Conservation (phyloP, 2,888 invertebrate genomes). For the Glyphotaelius pellucidus region DNA sequence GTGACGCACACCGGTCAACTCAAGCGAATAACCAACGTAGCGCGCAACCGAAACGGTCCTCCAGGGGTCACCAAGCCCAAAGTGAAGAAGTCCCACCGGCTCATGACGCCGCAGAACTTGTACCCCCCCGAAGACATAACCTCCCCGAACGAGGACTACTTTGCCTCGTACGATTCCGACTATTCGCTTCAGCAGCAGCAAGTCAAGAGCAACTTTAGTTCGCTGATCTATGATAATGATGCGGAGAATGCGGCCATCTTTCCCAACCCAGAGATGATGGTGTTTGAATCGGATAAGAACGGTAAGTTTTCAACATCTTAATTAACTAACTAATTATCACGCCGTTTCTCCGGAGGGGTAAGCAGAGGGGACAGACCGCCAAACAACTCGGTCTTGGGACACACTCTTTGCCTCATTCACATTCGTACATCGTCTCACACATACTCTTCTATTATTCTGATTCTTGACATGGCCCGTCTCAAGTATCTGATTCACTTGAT, state of each 20-base stretch:
- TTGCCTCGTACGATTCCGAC: constrained; percentile 64
- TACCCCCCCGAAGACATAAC: constrained; percentile 63
- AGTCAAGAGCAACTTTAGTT: constrained; percentile 72
- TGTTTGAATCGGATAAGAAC: constrained; percentile 63
- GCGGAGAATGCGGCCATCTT: constrained; percentile 74
- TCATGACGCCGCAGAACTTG: constrained; percentile 54
- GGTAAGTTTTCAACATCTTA: no score
- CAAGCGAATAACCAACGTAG: background rate
- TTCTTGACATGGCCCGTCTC: no score
- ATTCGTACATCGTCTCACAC: no score
- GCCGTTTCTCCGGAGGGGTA: no score
- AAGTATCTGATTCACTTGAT: no score
- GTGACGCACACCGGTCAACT: background rate
- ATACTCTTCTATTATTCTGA: no score
- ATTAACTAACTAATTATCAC: no score
- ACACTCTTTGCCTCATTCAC: no score
- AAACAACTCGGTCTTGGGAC: no score
- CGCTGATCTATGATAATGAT: constrained; percentile 73
- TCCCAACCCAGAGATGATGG: constrained; percentile 74
- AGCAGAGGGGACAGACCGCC: no score
- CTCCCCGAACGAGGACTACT: constrained; percentile 62
- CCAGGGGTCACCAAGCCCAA: constrained; percentile 3
- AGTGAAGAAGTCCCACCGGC: constrained; percentile 34
- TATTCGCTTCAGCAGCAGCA: constrained; percentile 56
- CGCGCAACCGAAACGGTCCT: background rate